Percentiles rank a stretch among this genome's conserved stretches.
These are phyloP conservation scores for Eugnorisma glareosa DNA, from an alignment of 2,888 invertebrate species.

Conservation along the genomic window DNA sequence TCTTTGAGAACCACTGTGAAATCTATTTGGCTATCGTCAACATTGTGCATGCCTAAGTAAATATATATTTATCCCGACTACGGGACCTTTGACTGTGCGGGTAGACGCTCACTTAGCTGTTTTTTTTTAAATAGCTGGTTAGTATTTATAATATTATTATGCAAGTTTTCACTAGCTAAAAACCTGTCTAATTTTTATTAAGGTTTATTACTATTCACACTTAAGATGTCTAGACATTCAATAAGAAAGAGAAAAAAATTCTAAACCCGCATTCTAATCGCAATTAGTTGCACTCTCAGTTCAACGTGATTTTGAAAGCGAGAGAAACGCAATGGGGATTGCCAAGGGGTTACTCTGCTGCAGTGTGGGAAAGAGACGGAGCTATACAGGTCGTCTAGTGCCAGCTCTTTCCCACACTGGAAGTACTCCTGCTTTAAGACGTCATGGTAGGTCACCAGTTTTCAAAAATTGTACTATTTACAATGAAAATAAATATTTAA, in stretches of 20 bases:
- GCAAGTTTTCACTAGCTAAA: background rate
- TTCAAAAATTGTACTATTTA: too few relatives aligned
- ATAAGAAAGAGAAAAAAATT: background rate
- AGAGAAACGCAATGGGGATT: too few relatives aligned
- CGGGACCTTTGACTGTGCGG: background rate
- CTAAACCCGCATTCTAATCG: background rate
- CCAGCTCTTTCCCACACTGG: too few relatives aligned
- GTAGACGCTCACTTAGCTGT: background rate
- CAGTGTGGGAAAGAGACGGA: too few relatives aligned
- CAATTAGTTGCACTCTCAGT: background rate
- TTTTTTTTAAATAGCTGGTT: background rate
- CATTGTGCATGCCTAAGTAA: background rate
- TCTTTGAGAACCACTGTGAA: background rate
- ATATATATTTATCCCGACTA: background rate
- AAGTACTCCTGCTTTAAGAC: too few relatives aligned
- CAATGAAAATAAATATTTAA: too few relatives aligned
- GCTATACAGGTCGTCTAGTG: too few relatives aligned
- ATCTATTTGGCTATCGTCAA: background rate
- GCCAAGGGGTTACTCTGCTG: too few relatives aligned
- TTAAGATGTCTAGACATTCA: background rate
- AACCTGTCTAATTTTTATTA: background rate
- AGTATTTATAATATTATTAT: background rate
- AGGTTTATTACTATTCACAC: too few relatives aligned
- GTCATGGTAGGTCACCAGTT: too few relatives aligned
- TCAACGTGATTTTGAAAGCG: too few relatives aligned